Conservation (phyloP, 2,113 vertebrate genomes). For the Grammomys dolichurus region DNA sequence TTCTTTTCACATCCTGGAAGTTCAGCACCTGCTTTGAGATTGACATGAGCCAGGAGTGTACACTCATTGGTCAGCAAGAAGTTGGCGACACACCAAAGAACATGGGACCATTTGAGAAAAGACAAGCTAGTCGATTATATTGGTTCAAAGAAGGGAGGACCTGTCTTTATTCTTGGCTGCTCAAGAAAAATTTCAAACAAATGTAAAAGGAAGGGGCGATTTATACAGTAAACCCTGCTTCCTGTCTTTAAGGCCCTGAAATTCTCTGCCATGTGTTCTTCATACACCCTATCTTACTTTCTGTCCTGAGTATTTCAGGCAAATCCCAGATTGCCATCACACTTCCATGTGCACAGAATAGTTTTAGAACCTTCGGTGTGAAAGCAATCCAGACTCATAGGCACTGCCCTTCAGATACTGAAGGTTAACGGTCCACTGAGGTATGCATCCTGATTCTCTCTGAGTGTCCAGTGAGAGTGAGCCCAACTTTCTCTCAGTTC, state of each 20-base stretch:
- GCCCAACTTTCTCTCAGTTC: background rate
- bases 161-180: background rate
- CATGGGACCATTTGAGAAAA: fast-evolving
- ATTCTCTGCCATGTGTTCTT: fast-evolving
- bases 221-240: fast-evolving
- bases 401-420: background rate
- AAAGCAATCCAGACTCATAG: no score
- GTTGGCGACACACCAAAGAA: fast-evolving
- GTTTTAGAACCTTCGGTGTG: background rate
- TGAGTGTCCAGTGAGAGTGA: background rate
- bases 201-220: background rate
- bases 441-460: background rate
- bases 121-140: fast-evolving
- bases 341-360: background rate
- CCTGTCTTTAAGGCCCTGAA: background rate
- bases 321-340: background rate
- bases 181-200: background rate
- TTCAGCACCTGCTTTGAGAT: no score
- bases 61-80: no score
- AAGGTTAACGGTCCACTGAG: background rate
- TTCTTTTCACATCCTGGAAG: fast-evolving
- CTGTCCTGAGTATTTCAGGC: background rate
- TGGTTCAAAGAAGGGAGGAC: background rate
- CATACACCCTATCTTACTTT: background rate
- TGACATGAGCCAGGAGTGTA: background rate